Percentiles rank a stretch among this genome's conserved stretches.
Evolutionary conservation across 2,113 vertebrate genomes (phyloP).

Genomic region (Eptesicus fuscus): DNA sequence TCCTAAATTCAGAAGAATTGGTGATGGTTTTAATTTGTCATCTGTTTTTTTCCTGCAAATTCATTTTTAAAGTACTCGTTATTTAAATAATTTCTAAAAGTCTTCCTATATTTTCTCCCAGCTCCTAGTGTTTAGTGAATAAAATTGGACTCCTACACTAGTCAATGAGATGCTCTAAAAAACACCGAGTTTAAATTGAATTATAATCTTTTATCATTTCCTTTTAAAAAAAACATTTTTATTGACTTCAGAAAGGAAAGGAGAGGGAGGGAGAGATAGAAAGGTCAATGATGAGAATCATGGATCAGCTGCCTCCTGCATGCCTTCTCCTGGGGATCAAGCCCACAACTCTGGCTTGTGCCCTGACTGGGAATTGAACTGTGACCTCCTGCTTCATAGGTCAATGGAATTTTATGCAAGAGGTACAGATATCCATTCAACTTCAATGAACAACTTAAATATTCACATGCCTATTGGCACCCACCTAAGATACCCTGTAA

Average conservation of each 20-base stretch:
- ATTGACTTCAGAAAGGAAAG: too few relatives aligned
- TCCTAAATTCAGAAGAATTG: not conserved
- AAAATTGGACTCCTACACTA: not conserved
- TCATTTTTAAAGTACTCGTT: not conserved
- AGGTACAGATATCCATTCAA: not conserved
- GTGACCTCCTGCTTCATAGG: too few relatives aligned
- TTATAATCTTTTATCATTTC: not conserved
- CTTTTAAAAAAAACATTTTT: not conserved
- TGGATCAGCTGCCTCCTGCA: too few relatives aligned
- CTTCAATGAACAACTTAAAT: not conserved
- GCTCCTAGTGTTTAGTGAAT: not conserved
- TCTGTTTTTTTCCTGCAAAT: not conserved
- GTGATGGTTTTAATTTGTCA: not conserved
- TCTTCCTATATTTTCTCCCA: not conserved
- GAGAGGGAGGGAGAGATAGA: too few relatives aligned
- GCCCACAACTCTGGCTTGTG: too few relatives aligned
- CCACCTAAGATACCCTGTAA: not conserved
- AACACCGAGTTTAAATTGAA: not conserved
- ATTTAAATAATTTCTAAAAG: not conserved
- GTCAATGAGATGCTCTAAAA: not conserved
- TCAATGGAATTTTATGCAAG: not conserved
- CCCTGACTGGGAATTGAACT: too few relatives aligned
- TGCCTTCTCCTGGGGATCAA: too few relatives aligned
- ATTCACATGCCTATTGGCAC: not conserved
- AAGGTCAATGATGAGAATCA: too few relatives aligned